Evolutionary conservation across 2,797 vertebrate species (phyloP), one percentile per base, ranked within the genome.

Genomic region (Lacerta viridis): DNA sequence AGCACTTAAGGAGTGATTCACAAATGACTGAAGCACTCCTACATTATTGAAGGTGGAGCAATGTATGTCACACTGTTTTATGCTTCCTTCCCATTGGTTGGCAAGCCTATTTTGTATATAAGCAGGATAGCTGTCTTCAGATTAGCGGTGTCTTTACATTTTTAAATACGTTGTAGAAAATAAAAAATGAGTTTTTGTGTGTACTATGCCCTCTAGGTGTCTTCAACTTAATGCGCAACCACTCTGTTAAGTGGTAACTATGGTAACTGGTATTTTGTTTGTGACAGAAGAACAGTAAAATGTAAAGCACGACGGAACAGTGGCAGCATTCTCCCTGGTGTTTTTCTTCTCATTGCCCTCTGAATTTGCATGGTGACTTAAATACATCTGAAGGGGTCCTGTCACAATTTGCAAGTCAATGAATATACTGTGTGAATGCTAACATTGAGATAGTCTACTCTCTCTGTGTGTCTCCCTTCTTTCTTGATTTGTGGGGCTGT

Each of bases 331-430:
- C 61, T 84, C 82, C 29, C 77, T 41, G 43, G 74, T 87, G 33
- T 41, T 59, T 88, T 81, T 59, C 72, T 87, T 90, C 66, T 46
- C 43, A 11, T 83, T 85, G 41, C 78, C 71, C 61, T 86, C 83
- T 64, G 69, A 41, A 86, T 89, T 86, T 89, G 61, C 78, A 86
- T 81, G 27, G 61, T 75, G 10, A 17, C 71, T 76, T 86, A 82
- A 85, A 77, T 86, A 82, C 84, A 41, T 81, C 71, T 81, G 80
- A 82, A 89, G 46, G 39, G 36, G 46, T 76, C 86, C n/a, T 71
- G 75, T 81, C 83, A 36, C 46, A 61, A 88, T 85, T 88, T 88
- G 83, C 89, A 90, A 82, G 83, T 88, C 83, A 90, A 88, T 85
- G 61, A 80, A 20, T 61, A 66, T 29, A 9, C 86, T 43, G 61